These are phyloP conservation scores for Halictus quadricinctus DNA, from an alignment of 2,888 invertebrate genomes.

Conservation along the genomic window DNA sequence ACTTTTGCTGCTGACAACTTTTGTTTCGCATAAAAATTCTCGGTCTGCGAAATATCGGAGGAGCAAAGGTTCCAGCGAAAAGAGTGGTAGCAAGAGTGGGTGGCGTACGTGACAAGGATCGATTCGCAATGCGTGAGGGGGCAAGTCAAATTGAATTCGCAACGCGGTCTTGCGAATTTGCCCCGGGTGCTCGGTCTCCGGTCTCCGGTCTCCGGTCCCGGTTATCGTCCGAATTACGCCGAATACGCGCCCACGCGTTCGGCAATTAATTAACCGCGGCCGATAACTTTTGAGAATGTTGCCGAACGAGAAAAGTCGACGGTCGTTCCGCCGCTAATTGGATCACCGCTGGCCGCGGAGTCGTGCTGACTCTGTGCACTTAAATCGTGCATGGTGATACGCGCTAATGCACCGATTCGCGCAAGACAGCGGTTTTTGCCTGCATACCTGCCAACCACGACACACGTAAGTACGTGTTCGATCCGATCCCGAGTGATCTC, in stretches of 20 bases:
- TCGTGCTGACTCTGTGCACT: slow-evolving; percentile 23
- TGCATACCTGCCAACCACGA: slow-evolving; percentile 46
- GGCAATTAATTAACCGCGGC: slow-evolving; percentile 47
- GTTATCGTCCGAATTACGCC: slow-evolving; percentile 9
- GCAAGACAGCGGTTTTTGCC: slow-evolving; percentile 52
- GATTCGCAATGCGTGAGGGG: not conserved
- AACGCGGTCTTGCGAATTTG: not conserved
- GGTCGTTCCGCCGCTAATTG: slow-evolving; percentile 49
- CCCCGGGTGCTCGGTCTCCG: not conserved
- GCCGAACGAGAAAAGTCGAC: slow-evolving; percentile 43
- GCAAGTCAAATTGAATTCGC: not conserved
- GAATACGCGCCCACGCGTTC: slow-evolving; percentile 21
- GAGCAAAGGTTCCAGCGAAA: not conserved
- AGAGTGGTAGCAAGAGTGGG: not conserved
- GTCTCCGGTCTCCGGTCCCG: not conserved
- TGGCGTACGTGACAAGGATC: not conserved
- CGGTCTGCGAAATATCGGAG: no score
- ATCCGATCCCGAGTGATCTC: slow-evolving; percentile 28
- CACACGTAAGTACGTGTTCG: slow-evolving; percentile 51
- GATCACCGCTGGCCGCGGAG: slow-evolving; percentile 24
- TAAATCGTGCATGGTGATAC: slow-evolving; percentile 52
- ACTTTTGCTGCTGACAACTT: no score
- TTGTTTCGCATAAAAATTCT: no score
- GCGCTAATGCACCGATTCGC: slow-evolving; percentile 57
- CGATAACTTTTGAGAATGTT: slow-evolving; percentile 45